A percentile compares a stretch with the other conserved stretches of the same genome.
Evolutionary conservation across 2,797 vertebrate genomes (phyloP).

Genomic region (Takifugu ocellatus): DNA sequence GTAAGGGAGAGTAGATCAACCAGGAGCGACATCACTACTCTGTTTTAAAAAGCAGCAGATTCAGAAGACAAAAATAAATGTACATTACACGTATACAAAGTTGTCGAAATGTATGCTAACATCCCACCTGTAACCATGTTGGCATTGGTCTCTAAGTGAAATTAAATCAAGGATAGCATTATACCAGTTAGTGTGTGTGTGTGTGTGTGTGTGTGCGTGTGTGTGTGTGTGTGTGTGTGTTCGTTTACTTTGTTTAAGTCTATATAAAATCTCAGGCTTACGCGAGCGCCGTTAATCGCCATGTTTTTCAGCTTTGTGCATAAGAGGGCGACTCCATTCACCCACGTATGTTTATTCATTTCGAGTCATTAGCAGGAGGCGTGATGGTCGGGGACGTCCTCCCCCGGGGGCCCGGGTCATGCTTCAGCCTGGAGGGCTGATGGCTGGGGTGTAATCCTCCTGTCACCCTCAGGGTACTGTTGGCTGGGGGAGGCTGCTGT

Average conservation of each 20-base stretch:
- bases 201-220: constrained; percentile 1
- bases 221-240: constrained; percentile 6
- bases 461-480: constrained; percentile 59
- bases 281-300: constrained; percentile 53
- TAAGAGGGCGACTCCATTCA: constrained; percentile 9
- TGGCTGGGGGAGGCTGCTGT: constrained; percentile 28
- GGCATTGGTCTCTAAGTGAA: too few species aligned
- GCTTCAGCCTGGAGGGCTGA: constrained; percentile 43
- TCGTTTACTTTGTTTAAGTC: not conserved
- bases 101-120: too few species aligned
- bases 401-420: constrained; percentile 43
- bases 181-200: not conserved
- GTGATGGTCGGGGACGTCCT: constrained; percentile 48
- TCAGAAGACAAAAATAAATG: too few species aligned
- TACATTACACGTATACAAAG: too few species aligned
- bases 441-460: constrained; percentile 62
- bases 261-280: constrained; percentile 40
- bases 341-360: constrained; percentile 63
- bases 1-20: too few species aligned
- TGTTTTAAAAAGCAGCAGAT: too few species aligned
- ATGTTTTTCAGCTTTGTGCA: constrained; percentile 46
- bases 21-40: too few species aligned
- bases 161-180: not conserved
- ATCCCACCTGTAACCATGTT: too few species aligned
- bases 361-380: constrained; percentile 56